Conservation (phyloP, 2,888 invertebrate genomes). For the Ochropacha duplaris region DNA sequence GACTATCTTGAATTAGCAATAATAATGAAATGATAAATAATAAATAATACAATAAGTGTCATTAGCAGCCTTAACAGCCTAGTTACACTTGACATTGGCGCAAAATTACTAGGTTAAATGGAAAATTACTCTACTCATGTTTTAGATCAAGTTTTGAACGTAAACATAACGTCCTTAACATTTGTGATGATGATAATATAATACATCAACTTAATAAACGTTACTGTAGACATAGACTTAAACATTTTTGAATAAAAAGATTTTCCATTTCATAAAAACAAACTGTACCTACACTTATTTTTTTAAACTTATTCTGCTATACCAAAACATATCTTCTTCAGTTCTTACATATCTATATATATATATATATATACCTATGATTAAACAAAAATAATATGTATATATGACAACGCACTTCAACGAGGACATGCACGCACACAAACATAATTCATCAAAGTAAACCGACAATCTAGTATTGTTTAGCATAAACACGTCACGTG, state of each 20-base stretch:
- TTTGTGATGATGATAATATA: constrained; percentile 4
- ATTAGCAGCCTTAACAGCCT: constrained; percentile 38
- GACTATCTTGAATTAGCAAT: too few species aligned
- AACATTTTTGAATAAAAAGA: too few species aligned
- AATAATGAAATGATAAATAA: neutral
- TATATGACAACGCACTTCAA: constrained; percentile 35
- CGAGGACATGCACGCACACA: constrained; percentile 32
- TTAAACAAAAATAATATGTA: constrained; percentile 32
- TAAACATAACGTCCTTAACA: constrained; percentile 35
- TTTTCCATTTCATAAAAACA: too few species aligned
- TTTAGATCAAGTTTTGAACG: constrained; percentile 30
- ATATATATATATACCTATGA: too few species aligned
- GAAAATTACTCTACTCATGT: constrained; percentile 51
- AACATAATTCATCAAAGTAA: constrained; percentile 25
- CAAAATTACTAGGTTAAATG: constrained; percentile 57
- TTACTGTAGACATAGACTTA: neutral
- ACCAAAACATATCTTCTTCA: neutral
- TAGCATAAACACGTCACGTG: constrained; percentile 34
- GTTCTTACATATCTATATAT: too few species aligned
- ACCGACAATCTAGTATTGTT: constrained; percentile 19
- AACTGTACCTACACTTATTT: too few species aligned
- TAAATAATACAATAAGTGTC: constrained; percentile 15
- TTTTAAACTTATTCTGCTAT: neutral
- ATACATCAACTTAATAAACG: neutral
- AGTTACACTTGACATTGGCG: constrained; percentile 74